Evolutionary conservation across 2,113 vertebrate genomes (phyloP).

Genomic region (Oreocharis arfaki): DNA sequence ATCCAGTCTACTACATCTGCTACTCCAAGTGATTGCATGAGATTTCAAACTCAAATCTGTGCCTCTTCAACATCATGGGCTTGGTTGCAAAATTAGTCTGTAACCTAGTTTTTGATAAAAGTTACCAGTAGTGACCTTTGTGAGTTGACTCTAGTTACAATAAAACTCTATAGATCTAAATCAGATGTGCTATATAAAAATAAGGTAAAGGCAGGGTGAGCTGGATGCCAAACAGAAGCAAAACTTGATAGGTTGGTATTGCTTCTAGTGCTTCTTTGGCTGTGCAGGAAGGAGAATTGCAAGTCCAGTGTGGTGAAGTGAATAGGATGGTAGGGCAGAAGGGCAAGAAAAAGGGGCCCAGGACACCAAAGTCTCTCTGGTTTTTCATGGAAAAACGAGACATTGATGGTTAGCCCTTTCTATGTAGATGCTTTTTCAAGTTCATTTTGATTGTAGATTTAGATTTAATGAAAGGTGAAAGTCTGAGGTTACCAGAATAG

Average conservation of each 20-base stretch:
- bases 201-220: background rate
- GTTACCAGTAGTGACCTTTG: background rate
- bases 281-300: background rate
- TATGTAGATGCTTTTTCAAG: background rate
- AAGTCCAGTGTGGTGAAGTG: background rate
- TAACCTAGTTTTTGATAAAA: background rate
- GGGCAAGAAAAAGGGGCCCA: background rate
- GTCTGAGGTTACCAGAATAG: conserved; percentile 18
- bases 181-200: background rate
- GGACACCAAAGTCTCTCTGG: background rate
- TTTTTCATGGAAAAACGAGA: background rate
- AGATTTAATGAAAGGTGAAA: conserved; percentile 37
- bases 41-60: background rate
- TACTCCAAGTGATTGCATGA: background rate
- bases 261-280: background rate
- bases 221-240: background rate
- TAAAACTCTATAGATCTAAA: background rate
- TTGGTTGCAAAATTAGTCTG: background rate
- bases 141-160: background rate
- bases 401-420: background rate
- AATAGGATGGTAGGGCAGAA: background rate
- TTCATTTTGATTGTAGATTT: background rate
- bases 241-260: background rate
- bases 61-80: background rate
- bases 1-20: background rate